Evolutionary conservation across 2,888 invertebrate species (phyloP), one percentile per base, ranked within the genome.

Genomic region (Ectropis crepuscularia): DNA sequence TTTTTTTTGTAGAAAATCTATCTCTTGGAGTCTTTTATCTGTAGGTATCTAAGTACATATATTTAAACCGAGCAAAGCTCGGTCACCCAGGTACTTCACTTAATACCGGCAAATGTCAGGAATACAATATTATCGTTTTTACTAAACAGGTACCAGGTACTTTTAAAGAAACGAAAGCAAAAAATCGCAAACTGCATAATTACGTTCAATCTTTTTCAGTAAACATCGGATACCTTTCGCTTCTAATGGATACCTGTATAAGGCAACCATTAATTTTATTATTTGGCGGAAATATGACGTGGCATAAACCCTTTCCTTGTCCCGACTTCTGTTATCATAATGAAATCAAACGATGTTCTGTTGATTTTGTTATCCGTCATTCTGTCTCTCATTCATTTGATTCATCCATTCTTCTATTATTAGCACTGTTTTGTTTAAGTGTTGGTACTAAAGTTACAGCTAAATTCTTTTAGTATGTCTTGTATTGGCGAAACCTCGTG

Each of bases 201-300:
- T 51, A 61, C 36, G n/a, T 41, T 61, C 51, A 37, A 38, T 45
- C 11, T 62, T 62, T 57, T 62, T 51, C 48, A 36, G 38, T 43
- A 53, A 77, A 75, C 71, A 73, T 70, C 72, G 75, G 75, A 79
- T 78, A 75, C 69, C 72, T 74, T 73, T 71, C 69, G 67, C 48
- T 60, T 73, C 77, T 87, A 86, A 86, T 86, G 85, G 85, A 85
- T 80, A 73, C 75, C 77, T 78, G 75, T 81, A 79, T 78, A 80
- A 78, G 71, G 69, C 74, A 75, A 80, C 79, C 86, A 88, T 87
- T 84, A 85, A 87, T 86, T 84, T 86, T 83, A 83, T 84, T 87
- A 86, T 86, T 83, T 77, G 75, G 76, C 79, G 74, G 78, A 64
- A 84, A 76, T 79, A 80, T 88, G 88, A 88, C 81, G 74, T 64